Conservation (phyloP, 1,140 invertebrate species). For the Homarus americanus region DNA sequence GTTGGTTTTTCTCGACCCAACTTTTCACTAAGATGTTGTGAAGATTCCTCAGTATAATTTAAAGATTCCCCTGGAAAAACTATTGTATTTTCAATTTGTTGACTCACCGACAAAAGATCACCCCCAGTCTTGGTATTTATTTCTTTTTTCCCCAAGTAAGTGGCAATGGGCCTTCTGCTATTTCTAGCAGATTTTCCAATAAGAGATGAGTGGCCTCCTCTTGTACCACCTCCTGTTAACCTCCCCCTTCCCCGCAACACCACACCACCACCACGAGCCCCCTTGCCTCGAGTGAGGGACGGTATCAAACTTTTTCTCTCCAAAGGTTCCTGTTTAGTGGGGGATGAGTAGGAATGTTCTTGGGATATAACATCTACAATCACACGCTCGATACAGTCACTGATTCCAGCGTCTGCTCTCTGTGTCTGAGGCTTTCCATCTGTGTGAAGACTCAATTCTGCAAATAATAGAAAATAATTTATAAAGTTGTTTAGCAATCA, state of each 20-base stretch:
- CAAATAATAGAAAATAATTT: not conserved
- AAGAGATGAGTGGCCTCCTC: not conserved
- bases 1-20: conserved; percentile 8
- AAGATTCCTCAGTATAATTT: not conserved
- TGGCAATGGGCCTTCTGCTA: not conserved
- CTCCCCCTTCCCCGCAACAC: not conserved
- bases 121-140: not conserved
- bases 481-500: not conserved
- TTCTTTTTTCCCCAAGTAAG: not conserved
- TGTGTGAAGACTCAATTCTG: conserved; percentile 18
- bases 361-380: conserved; percentile 17
- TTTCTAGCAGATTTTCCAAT: not conserved
- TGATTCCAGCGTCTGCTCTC: not conserved
- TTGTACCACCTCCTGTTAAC: not conserved
- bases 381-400: not conserved
- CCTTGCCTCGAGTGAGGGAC: not conserved
- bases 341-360: conserved; percentile 60
- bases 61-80: not conserved
- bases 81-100: not conserved
- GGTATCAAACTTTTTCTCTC: conserved; percentile 9
- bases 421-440: conserved; percentile 14
- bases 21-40: conserved; percentile 30
- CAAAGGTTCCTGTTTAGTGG: conserved; percentile 47
- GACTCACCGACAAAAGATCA: conserved; percentile 40
- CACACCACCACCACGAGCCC: not conserved